Conservation (phyloP, 2,888 invertebrate genomes). For the Carpatolechia fugitivella region DNA sequence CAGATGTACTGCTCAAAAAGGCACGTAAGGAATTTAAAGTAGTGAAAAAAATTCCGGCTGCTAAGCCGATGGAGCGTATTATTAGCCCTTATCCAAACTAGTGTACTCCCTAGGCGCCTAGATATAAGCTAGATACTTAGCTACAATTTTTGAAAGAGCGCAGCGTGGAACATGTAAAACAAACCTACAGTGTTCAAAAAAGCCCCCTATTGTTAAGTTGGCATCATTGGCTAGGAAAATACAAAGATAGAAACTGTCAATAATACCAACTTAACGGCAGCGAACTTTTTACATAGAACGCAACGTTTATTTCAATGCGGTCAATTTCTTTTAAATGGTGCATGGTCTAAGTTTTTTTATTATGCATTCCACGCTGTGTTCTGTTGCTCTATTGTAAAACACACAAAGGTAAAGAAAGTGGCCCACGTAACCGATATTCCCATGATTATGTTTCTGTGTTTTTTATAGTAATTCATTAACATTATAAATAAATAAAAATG, state of each 20-base stretch:
- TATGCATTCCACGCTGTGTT: slow-evolving; percentile 6
- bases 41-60: slow-evolving; percentile 43
- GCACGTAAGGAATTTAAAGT: slow-evolving; percentile 75
- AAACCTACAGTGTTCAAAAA: not conserved
- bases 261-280: no score
- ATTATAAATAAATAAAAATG: not conserved
- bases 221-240: not conserved
- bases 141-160: slow-evolving; percentile 34
- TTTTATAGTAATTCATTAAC: not conserved
- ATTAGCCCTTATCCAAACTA: slow-evolving; percentile 49
- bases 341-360: not conserved
- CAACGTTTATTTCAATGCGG: no score
- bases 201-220: not conserved
- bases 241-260: no score
- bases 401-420: not conserved
- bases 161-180: slow-evolving; percentile 28
- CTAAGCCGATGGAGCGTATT: slow-evolving; percentile 38
- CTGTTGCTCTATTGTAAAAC: not conserved
- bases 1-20: slow-evolving; percentile 64
- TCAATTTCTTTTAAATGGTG: not conserved
- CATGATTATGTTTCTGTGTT: not conserved
- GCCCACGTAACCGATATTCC: not conserved
- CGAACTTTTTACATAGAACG: no score
- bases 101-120: slow-evolving; percentile 58
- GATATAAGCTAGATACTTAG: slow-evolving; percentile 59